Conservation (phyloP, 2,113 vertebrate genomes). For the Mungos mungo region DNA sequence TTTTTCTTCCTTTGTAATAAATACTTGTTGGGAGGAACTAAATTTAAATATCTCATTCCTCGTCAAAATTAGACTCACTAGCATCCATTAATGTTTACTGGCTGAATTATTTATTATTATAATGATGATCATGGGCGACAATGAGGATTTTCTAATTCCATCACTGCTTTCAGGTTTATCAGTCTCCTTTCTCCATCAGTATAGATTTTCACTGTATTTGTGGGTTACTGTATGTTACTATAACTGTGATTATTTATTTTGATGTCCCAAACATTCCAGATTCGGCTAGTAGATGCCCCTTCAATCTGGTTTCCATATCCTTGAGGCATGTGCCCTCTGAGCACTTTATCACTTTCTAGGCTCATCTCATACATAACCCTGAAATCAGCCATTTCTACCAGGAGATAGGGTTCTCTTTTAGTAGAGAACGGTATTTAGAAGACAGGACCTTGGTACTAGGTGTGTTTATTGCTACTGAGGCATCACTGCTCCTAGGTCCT, state of each 20-base stretch:
- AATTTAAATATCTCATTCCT: neutral
- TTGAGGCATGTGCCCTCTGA: neutral
- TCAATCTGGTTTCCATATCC: neutral
- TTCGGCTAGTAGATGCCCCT: neutral
- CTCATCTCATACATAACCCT: neutral
- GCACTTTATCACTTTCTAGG: neutral
- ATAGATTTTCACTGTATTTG: neutral
- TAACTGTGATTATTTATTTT: neutral
- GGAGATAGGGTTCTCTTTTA: neutral
- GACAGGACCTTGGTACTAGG: neutral
- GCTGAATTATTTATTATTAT: constrained; percentile 28
- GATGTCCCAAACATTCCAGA: neutral
- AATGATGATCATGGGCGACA: neutral
- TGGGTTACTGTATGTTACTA: neutral
- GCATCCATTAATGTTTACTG: neutral
- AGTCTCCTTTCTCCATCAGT: neutral
- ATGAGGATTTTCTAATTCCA: neutral
- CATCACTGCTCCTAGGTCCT: neutral
- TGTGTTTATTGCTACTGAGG: neutral
- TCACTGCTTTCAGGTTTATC: neutral
- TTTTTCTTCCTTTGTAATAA: neutral
- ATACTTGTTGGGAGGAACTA: neutral
- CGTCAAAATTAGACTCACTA: neutral
- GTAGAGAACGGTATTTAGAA: neutral
- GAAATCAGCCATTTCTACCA: neutral